A percentile compares a stretch with the other conserved stretches of the same genome.
These are phyloP conservation scores for Acanthurus tractus DNA, from an alignment of 2,797 vertebrate genomes.

Conservation along the genomic window DNA sequence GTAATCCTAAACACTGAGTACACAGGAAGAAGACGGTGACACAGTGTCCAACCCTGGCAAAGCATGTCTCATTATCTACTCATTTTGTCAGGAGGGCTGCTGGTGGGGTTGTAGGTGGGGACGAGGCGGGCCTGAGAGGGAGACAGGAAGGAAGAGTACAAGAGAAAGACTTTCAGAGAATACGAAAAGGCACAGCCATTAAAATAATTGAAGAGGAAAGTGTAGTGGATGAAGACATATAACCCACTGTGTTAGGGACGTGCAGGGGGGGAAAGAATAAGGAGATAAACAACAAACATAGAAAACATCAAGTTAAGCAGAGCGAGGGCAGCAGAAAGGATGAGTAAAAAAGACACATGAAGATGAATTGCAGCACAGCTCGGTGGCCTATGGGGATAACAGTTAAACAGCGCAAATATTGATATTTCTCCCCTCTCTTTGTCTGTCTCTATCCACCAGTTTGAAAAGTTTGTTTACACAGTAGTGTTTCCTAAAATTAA, in stretches of 20 bases:
- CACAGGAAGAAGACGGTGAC: constrained; percentile 44
- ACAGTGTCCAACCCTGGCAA: constrained; percentile 31
- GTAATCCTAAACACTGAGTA: constrained; percentile 41
- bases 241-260: constrained; percentile 14
- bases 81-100: constrained; percentile 60
- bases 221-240: constrained; percentile 16
- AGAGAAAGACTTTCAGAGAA: constrained; percentile 17
- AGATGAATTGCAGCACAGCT: constrained; percentile 43
- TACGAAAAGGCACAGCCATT: constrained; percentile 24
- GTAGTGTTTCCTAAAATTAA: background rate
- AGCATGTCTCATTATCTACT: constrained; percentile 63
- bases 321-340: background rate
- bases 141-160: background rate
- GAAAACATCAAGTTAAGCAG: constrained; percentile 20
- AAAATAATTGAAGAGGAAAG: constrained; percentile 33
- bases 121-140: background rate
- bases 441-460: background rate
- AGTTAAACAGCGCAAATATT: constrained; percentile 34
- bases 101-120: constrained; percentile 18
- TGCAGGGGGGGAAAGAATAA: background rate
- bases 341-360: constrained; percentile 24
- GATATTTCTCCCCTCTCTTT: constrained; percentile 13
- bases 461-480: constrained; percentile 5
- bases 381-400: constrained; percentile 27
- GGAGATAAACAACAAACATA: constrained; percentile 31